A percentile compares a stretch with the other conserved stretches of the same genome.
phyloP scores from a whole-genome alignment of 2,113 vertebrate species.

The Chaetodon auriga region DNA sequence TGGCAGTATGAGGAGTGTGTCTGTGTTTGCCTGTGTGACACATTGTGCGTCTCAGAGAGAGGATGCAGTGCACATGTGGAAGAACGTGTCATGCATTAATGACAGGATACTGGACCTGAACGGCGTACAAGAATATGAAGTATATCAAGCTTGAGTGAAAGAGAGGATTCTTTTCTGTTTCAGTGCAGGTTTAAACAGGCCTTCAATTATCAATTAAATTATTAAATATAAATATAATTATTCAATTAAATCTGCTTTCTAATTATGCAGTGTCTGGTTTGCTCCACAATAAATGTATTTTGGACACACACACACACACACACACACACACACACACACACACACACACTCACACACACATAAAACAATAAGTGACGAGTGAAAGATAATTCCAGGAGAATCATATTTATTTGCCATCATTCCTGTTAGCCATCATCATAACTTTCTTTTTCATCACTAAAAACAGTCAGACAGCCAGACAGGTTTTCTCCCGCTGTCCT shows the following conservation, averaged over 20 bases:
- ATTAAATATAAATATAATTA: too few species aligned
- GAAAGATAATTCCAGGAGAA: neutral
- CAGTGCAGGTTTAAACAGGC: too few species aligned
- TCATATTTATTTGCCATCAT: neutral
- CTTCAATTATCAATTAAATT: too few species aligned
- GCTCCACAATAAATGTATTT: neutral
- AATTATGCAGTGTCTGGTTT: neutral
- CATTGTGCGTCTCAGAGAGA: slow-evolving; percentile 21
- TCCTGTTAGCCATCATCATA: neutral
- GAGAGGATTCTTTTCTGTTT: neutral
- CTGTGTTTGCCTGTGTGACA: slow-evolving; percentile 7
- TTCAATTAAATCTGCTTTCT: neutral
- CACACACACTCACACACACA: too few species aligned
- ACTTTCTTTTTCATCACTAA: too few species aligned
- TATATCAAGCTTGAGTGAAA: neutral
- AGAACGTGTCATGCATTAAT: slow-evolving; percentile 22
- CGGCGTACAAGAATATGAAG: neutral
- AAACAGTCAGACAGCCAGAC: neutral
- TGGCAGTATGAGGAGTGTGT: slow-evolving; percentile 49
- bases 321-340: too few species aligned
- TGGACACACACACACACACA: too few species aligned
- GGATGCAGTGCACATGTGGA: neutral
- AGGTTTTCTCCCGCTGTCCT: too few species aligned
- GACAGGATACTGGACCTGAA: slow-evolving; percentile 12
- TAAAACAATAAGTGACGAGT: neutral